Percentiles rank a stretch among this genome's conserved stretches.
These are phyloP conservation scores for Odontomachus brunneus DNA, from an alignment of 1,140 invertebrate genomes.

Conservation along the genomic window DNA sequence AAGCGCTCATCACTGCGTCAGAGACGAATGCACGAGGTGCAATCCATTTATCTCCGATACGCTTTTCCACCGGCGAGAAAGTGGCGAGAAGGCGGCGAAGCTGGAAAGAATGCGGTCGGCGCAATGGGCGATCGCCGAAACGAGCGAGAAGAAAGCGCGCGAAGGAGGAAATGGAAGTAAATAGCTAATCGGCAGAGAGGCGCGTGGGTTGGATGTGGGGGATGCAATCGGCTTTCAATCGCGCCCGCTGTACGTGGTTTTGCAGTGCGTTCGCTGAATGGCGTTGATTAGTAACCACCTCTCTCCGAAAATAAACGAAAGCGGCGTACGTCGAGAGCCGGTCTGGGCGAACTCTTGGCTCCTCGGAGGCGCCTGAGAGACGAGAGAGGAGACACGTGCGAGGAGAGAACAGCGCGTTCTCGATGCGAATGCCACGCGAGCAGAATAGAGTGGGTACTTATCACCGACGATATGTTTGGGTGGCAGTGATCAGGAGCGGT, in stretches of 20 bases:
- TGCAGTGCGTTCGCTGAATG: slow-evolving; percentile 63
- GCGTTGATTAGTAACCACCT: slow-evolving; percentile 74
- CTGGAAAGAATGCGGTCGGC: slow-evolving; percentile 4
- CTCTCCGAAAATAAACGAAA: slow-evolving; percentile 66
- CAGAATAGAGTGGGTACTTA: slow-evolving; percentile 42
- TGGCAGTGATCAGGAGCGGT: not conserved
- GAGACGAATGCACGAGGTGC: slow-evolving; percentile 45
- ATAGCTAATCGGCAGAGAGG: slow-evolving; percentile 65
- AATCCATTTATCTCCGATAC: slow-evolving; percentile 39
- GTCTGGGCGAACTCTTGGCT: slow-evolving; percentile 21
- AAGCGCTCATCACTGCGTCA: slow-evolving; percentile 36
- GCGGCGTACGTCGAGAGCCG: not conserved
- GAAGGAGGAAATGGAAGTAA: slow-evolving; percentile 57
- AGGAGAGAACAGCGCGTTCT: not conserved
- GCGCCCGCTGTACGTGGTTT: slow-evolving; percentile 25
- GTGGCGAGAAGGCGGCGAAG: slow-evolving; percentile 13
- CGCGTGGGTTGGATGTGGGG: not conserved
- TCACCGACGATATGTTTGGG: slow-evolving; percentile 16
- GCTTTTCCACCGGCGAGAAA: not conserved
- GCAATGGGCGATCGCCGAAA: slow-evolving; percentile 29
- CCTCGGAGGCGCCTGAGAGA: not conserved
- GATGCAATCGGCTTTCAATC: slow-evolving; percentile 72
- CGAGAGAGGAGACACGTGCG: not conserved
- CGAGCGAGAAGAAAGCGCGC: slow-evolving; percentile 29
- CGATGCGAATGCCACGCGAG: slow-evolving; percentile 3